Evolutionary conservation across 2,113 vertebrate genomes (phyloP).

Genomic region (Progne subis): DNA sequence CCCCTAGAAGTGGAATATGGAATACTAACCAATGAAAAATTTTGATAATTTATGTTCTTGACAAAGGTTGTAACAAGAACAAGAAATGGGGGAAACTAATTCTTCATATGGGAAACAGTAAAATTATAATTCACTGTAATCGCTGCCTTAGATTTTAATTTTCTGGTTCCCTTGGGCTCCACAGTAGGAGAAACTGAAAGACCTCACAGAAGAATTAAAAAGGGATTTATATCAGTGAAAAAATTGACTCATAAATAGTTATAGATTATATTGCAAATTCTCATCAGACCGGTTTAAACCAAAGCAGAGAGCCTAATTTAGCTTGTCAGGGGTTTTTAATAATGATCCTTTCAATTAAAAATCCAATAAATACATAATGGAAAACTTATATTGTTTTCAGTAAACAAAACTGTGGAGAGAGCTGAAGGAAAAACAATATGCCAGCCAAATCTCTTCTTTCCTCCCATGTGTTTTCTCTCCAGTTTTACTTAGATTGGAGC

Average conservation of each 20-base stretch:
- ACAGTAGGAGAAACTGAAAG: neutral
- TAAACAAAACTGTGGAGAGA: neutral
- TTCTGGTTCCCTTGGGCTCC: constrained; percentile 44
- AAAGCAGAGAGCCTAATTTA: constrained; percentile 3
- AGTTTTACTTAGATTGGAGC: neutral
- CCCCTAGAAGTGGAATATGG: neutral
- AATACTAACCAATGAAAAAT: neutral
- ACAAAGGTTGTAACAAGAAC: constrained; percentile 22
- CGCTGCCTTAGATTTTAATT: constrained; percentile 19
- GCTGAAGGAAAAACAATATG: neutral
- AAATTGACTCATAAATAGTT: constrained; percentile 42
- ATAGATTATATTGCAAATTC: neutral
- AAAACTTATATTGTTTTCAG: neutral
- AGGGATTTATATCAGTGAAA: neutral
- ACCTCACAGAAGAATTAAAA: neutral
- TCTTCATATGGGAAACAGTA: constrained; percentile 30
- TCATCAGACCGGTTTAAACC: neutral
- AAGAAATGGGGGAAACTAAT: constrained; percentile 36
- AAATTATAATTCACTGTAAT: constrained; percentile 47
- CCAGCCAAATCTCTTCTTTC: neutral
- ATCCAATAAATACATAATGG: neutral
- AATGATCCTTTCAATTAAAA: neutral
- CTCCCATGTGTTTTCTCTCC: neutral
- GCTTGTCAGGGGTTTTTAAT: neutral
- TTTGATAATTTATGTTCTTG: constrained; percentile 3